Evolutionary conservation across 2,113 vertebrate genomes (phyloP).

Genomic region (Abramis brama): DNA sequence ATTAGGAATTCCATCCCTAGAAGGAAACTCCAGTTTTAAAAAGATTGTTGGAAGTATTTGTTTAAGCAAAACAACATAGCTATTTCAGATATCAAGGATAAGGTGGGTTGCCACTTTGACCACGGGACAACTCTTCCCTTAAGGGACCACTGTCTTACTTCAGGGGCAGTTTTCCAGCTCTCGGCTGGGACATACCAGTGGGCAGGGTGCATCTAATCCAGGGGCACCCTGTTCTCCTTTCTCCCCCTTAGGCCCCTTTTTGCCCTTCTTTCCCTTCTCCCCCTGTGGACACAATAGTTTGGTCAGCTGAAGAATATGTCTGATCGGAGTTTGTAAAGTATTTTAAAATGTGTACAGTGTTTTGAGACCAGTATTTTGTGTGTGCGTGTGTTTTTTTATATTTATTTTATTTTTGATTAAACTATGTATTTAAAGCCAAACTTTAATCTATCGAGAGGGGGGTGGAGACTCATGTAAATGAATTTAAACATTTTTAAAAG

Average conservation of each 20-base stretch:
- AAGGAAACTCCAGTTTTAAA: background rate
- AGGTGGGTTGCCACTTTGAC: slow-evolving; percentile 58
- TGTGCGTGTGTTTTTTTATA: background rate
- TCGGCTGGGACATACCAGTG: slow-evolving; percentile 93
- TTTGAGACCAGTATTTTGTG: slow-evolving; percentile 21
- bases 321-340: slow-evolving; percentile 32
- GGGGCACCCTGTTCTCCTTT: slow-evolving; percentile 99
- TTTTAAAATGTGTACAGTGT: background rate
- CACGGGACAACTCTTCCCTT: slow-evolving; percentile 76
- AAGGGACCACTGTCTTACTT: slow-evolving; percentile 57
- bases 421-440: background rate
- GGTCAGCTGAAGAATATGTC: slow-evolving; percentile 80
- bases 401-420: background rate
- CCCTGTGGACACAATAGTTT: slow-evolving; percentile 97
- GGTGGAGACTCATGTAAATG: background rate
- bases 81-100: background rate
- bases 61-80: background rate
- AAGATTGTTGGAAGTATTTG: background rate
- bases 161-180: slow-evolving; percentile 72
- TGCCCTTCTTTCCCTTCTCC: slow-evolving; percentile 99
- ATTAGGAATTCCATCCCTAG: background rate
- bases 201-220: slow-evolving; percentile 99
- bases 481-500: background rate
- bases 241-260: slow-evolving; percentile 99
- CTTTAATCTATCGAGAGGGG: too few relatives aligned